phyloP scores from a whole-genome alignment of 1,140 invertebrate species.

The Diorhabda carinulata region DNA sequence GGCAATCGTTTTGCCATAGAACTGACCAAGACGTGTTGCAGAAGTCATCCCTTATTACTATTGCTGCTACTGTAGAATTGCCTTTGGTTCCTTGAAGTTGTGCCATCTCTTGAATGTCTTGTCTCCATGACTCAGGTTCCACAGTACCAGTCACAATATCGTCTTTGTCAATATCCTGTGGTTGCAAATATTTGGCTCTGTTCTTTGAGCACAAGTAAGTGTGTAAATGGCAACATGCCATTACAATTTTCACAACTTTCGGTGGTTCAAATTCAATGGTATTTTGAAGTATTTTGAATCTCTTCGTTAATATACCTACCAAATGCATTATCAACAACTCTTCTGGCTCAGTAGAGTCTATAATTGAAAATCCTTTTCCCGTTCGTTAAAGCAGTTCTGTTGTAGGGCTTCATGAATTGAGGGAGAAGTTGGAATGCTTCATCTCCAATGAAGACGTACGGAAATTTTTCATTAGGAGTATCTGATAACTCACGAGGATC shows the following conservation, averaged over 20 bases:
- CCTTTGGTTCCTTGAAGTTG: too few species aligned
- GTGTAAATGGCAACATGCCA: too few species aligned
- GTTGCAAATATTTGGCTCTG: slow-evolving; percentile 5
- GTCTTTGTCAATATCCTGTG: slow-evolving; percentile 1
- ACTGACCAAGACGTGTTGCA: too few species aligned
- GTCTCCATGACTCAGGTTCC: too few species aligned
- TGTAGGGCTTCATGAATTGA: neutral
- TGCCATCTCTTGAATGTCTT: too few species aligned
- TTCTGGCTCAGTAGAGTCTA: neutral
- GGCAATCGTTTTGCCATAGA: too few species aligned
- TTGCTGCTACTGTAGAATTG: too few species aligned
- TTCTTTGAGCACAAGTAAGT: neutral
- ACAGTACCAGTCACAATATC: slow-evolving; percentile 4
- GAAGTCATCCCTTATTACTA: too few species aligned
- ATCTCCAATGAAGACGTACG: neutral
- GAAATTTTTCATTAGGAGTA: neutral
- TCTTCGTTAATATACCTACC: neutral
- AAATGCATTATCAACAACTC: slow-evolving; percentile 3
- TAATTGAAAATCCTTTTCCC: slow-evolving; percentile 3
- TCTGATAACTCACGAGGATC: neutral
- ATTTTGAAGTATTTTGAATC: too few species aligned
- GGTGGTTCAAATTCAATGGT: too few species aligned
- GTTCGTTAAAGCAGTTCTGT: neutral
- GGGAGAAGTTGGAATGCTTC: neutral
- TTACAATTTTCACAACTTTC: too few species aligned